Evolutionary conservation across 2,113 vertebrate genomes (phyloP).

Genomic region (Elephas maximus): DNA sequence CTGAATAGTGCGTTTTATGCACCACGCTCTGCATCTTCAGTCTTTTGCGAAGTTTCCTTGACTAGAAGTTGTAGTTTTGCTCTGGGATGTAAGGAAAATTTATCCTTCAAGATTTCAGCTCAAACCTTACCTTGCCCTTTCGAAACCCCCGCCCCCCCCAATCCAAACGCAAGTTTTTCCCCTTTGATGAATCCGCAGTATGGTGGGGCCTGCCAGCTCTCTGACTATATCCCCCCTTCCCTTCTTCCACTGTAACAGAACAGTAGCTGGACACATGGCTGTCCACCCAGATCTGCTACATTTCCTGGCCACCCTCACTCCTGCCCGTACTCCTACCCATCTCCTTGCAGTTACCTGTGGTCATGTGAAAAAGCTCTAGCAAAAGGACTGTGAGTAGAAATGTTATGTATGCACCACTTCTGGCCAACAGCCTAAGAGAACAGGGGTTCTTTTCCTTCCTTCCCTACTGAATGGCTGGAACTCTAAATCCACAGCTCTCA

Average conservation of each 20-base stretch:
- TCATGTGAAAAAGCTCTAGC: background rate
- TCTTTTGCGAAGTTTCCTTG: background rate
- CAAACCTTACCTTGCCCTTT: background rate
- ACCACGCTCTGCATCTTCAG: fast-evolving
- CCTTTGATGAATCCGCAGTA: background rate
- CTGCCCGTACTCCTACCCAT: background rate
- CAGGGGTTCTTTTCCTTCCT: background rate
- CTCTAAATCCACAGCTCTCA: background rate
- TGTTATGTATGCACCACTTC: background rate
- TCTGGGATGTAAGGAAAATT: background rate
- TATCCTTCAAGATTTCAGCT: background rate
- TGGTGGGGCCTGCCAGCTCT: background rate
- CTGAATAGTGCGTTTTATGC: background rate
- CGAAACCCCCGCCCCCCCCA: background rate
- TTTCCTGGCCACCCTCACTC: no score
- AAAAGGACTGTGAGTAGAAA: background rate
- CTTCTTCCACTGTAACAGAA: background rate
- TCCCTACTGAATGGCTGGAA: background rate
- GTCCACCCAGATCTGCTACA: background rate
- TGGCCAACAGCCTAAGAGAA: background rate
- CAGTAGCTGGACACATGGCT: background rate
- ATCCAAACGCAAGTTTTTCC: background rate
- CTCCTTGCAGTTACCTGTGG: background rate
- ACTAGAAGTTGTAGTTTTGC: background rate
- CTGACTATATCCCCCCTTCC: background rate